Conservation (phyloP, 2,888 invertebrate genomes). For the Lochmaea crataegi region DNA sequence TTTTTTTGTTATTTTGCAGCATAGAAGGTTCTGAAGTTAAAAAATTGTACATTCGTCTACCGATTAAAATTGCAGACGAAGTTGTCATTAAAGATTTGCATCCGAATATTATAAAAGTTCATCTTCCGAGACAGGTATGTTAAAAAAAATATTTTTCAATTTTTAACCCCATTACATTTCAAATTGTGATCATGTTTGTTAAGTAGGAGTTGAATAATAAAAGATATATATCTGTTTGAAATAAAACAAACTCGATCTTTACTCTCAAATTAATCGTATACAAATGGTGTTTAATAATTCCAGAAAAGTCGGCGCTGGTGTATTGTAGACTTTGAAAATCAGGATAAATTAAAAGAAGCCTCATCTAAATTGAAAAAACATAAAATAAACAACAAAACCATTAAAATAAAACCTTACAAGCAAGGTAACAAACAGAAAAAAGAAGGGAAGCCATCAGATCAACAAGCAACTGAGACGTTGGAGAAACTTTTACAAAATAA, state of each 20-base stretch:
- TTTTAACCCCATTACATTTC: no score
- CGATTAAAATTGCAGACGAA: slow-evolving; percentile 56
- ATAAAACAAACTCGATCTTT: no score
- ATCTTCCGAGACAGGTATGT: slow-evolving; percentile 57
- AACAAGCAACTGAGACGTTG: slow-evolving; percentile 34
- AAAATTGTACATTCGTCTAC: slow-evolving; percentile 57
- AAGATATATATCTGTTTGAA: no score
- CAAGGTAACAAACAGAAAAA: slow-evolving; percentile 31
- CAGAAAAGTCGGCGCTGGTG: slow-evolving; percentile 58
- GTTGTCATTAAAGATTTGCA: slow-evolving; percentile 56
- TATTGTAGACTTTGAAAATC: slow-evolving; percentile 50
- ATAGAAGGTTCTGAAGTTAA: slow-evolving; percentile 45
- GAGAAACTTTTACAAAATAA: slow-evolving; percentile 40
- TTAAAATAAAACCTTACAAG: slow-evolving; percentile 44
- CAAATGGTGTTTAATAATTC: slow-evolving; percentile 28
- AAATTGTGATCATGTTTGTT: no score
- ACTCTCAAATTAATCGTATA: no score
- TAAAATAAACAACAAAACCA: slow-evolving; percentile 52
- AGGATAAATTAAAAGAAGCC: slow-evolving; percentile 47
- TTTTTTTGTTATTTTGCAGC: slow-evolving; percentile 43
- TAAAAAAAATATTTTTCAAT: not conserved
- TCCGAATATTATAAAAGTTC: slow-evolving; percentile 56
- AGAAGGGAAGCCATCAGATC: not conserved
- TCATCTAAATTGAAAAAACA: slow-evolving; percentile 46
- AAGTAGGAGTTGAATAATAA: no score